Conservation (phyloP, 2,797 vertebrate species). For the Smutsia gigantea region DNA sequence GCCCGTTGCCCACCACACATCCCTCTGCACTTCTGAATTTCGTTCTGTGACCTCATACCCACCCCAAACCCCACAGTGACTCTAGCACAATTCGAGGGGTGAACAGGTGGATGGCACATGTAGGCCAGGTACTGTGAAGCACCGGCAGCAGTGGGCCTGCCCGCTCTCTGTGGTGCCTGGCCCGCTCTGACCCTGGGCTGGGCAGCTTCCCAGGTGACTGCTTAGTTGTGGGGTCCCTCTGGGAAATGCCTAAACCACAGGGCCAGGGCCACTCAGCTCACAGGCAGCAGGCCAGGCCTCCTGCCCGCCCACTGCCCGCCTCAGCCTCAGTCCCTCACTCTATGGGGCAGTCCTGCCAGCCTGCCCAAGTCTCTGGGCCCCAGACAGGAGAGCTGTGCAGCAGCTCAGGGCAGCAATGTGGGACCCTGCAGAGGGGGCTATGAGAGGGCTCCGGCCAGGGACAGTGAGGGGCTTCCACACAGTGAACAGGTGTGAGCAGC, state of each 20-base stretch:
- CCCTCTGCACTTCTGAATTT: background rate
- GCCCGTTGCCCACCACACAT: rapidly evolving
- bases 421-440: rapidly evolving
- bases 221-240: background rate
- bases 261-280: background rate
- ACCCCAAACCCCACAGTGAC: rapidly evolving
- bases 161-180: rapidly evolving
- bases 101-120: too few species aligned
- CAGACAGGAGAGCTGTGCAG: background rate
- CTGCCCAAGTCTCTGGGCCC: rapidly evolving
- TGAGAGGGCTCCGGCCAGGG: background rate
- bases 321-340: rapidly evolving
- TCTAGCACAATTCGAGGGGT: rapidly evolving
- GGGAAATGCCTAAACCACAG: background rate
- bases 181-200: background rate
- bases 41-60: rapidly evolving
- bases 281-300: background rate
- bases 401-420: background rate
- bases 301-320: background rate
- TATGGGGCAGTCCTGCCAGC: background rate
- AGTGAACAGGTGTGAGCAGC: background rate
- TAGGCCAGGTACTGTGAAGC: background rate
- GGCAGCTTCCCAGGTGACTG: background rate
- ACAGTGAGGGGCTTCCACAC: background rate
- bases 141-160: background rate